These are phyloP conservation scores for Myotis planiceps DNA, from an alignment of 2,797 vertebrate genomes.

Conservation along the genomic window DNA sequence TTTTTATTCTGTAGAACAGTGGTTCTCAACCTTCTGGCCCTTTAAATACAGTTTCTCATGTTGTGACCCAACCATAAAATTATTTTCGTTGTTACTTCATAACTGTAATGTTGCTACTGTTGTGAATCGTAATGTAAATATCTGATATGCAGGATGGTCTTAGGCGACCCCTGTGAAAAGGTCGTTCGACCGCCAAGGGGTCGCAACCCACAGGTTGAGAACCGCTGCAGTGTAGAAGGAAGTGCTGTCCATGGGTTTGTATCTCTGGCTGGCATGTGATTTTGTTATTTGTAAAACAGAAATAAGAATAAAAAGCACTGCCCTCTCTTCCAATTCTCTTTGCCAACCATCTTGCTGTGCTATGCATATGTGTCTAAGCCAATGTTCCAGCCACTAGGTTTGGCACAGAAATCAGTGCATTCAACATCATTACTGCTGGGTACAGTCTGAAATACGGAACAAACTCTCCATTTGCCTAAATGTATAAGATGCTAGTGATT, in stretches of 20 bases:
- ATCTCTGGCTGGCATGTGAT: neutral
- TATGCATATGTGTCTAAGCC: slow-evolving; percentile 34
- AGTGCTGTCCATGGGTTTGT: neutral
- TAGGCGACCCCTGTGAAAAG: too few species aligned
- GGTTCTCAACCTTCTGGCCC: too few species aligned
- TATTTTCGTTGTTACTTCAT: too few species aligned
- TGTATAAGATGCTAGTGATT: neutral
- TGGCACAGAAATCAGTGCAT: slow-evolving; percentile 46
- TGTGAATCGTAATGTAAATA: too few species aligned
- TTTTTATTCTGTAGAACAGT: neutral
- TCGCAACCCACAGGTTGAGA: too few species aligned
- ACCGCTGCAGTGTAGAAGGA: neutral
- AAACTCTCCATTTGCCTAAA: slow-evolving; percentile 9
- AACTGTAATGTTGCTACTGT: too few species aligned
- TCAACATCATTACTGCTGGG: neutral
- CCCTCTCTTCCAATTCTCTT: slow-evolving; percentile 30
- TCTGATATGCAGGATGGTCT: too few species aligned
- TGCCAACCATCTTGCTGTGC: slow-evolving; percentile 58
- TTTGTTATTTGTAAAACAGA: slow-evolving; percentile 58
- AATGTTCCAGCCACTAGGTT: slow-evolving; percentile 63
- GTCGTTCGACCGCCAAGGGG: too few species aligned
- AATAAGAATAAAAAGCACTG: slow-evolving; percentile 36
- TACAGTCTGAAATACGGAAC: slow-evolving; percentile 37
- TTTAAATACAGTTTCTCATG: too few species aligned
- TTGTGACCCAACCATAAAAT: too few species aligned